These are phyloP conservation scores for Caenorhabditis auriculariae DNA, from an alignment of 2,888 invertebrate species.

Conservation along the genomic window DNA sequence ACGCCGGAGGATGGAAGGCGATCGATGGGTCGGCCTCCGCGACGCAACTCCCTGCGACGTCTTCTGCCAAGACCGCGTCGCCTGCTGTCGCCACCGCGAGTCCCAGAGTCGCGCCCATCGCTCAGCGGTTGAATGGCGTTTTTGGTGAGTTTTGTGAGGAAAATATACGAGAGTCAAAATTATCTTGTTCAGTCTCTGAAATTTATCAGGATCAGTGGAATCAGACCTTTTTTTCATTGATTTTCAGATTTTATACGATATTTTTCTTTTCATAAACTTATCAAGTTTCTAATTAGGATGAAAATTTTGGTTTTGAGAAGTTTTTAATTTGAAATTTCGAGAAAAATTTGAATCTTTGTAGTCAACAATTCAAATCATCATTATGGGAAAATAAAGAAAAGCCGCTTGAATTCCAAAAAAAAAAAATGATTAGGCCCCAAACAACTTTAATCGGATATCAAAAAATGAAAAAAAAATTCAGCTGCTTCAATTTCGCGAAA, in stretches of 20 bases:
- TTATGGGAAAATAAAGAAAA: too few relatives aligned
- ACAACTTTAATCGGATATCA: too few relatives aligned
- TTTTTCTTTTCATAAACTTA: too few relatives aligned
- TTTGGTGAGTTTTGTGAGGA: conserved; percentile 32
- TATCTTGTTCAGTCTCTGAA: too few relatives aligned
- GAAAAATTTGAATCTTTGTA: too few relatives aligned
- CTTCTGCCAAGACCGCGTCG: background rate
- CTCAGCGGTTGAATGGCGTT: conserved; percentile 40
- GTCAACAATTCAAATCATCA: too few relatives aligned
- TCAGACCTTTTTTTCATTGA: background rate
- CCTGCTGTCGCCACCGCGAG: conserved; percentile 7
- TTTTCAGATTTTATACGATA: too few relatives aligned
- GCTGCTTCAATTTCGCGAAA: too few relatives aligned
- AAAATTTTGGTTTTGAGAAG: background rate
- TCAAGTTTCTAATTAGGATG: background rate
- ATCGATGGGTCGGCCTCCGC: conserved; percentile 9
- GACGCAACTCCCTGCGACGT: background rate
- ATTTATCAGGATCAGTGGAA: background rate
- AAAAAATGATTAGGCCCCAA: too few relatives aligned
- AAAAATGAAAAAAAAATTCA: too few relatives aligned
- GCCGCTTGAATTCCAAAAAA: too few relatives aligned
- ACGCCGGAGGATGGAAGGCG: conserved; percentile 26
- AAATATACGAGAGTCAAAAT: too few relatives aligned
- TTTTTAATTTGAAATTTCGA: background rate
- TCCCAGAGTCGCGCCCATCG: conserved; percentile 13